A percentile compares a stretch with the other conserved stretches of the same genome.
phyloP scores from a whole-genome alignment of 2,113 vertebrate genomes.

The Trinectes maculatus region DNA sequence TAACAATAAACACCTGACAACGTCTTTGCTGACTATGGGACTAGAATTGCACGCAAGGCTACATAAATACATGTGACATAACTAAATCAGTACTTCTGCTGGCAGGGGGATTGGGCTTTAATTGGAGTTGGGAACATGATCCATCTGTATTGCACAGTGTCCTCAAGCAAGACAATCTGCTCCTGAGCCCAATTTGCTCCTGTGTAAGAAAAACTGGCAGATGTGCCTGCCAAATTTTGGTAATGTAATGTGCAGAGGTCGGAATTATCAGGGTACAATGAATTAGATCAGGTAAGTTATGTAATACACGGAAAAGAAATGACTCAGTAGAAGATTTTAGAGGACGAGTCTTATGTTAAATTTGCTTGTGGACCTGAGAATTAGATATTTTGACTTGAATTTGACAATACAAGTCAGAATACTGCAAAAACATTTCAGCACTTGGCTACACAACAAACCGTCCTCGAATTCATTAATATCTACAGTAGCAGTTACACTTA shows the following conservation, averaged over 20 bases:
- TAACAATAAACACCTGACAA: conserved; percentile 62
- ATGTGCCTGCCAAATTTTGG: neutral
- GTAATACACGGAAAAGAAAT: too few species aligned
- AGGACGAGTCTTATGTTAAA: too few species aligned
- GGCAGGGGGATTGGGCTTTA: too few species aligned
- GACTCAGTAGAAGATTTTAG: too few species aligned
- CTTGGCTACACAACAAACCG: too few species aligned
- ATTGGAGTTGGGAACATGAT: neutral
- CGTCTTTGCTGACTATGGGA: conserved; percentile 12
- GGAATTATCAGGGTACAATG: too few species aligned
- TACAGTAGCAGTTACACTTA: too few species aligned
- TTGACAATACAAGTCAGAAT: neutral
- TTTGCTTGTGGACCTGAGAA: too few species aligned
- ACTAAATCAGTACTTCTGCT: neutral
- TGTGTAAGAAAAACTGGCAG: neutral
- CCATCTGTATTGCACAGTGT: neutral
- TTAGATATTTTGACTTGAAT: too few species aligned
- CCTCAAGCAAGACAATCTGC: too few species aligned
- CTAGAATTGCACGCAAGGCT: neutral
- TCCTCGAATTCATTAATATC: neutral
- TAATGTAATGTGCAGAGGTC: neutral
- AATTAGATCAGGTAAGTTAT: too few species aligned
- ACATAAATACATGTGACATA: neutral
- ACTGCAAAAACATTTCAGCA: neutral
- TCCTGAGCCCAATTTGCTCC: neutral